Evolutionary conservation across 2,888 invertebrate species (phyloP), one percentile per base, ranked within the genome.

Genomic region (Andricus curvator): DNA sequence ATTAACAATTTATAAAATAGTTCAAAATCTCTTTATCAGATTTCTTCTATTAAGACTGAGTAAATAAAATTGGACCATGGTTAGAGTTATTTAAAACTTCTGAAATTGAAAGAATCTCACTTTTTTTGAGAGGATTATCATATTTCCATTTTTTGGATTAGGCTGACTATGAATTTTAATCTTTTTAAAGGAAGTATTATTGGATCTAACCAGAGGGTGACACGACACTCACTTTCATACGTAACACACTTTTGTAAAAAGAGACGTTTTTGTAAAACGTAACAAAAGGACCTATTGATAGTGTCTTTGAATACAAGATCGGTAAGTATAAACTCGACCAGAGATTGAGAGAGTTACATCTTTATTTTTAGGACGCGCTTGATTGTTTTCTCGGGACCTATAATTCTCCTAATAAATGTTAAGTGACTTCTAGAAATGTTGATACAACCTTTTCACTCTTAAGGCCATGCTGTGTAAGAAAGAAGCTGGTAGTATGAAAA

Each of bases 241-340:
- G 9, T 13, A 33, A 51, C n/a, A 74, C 20, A 29, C 37, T 33
- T 68, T 74, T 80, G 80, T 85, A 83, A 82, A 84, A 85, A 84
- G 80, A 80, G 83, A 81, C 84, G 82, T 82, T 84, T 82, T 85
- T 84, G 82, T 81, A 84, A 85, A 84, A 85, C 83, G 83, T 85
- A 85, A 85, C 85, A 85, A 85, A 85, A 48, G 48, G 29, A 48
- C 29, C 48, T 70, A 70, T 20, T 37, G n/a, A 56, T 37, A 74
- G 33, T 51, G 20, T 29, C 48, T 51, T 48, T 20, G 20, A 70
- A 20, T 51, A 74, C 74, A 70, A 62, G 70, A 6, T 68, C 22
- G 51, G 56, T 56, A 56, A 74, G 11, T 70, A 56, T 56, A 37
- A 74, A 33, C 4, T 20, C n/a, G 25, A 74, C 25, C 33, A 56